Evolutionary conservation across 2,113 vertebrate species (phyloP).

Genomic region (Poeciliopsis retropinna): DNA sequence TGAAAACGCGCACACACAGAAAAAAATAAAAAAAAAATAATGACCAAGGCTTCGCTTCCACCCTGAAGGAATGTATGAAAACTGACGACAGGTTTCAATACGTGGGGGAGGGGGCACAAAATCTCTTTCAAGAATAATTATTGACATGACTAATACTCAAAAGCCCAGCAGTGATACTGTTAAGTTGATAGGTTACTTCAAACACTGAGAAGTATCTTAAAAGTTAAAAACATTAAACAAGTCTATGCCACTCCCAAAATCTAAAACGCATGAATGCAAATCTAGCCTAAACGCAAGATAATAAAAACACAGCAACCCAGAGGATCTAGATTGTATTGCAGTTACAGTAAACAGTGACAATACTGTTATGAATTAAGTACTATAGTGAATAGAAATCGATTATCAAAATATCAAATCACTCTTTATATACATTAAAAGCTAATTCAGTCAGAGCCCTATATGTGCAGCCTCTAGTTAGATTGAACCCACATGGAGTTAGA

Average conservation of each 20-base stretch:
- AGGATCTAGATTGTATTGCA: slow-evolving; percentile 91
- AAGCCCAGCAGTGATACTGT: slow-evolving; percentile 85
- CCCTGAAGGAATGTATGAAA: slow-evolving; percentile 99
- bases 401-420: slow-evolving; percentile 90
- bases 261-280: slow-evolving; percentile 68
- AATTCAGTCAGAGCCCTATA: slow-evolving; percentile 85
- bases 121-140: slow-evolving; percentile 84
- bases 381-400: slow-evolving; percentile 89
- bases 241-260: slow-evolving; percentile 86
- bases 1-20: slow-evolving; percentile 62
- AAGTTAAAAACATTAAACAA: slow-evolving; percentile 80
- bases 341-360: slow-evolving; percentile 92
- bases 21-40: slow-evolving; percentile 28
- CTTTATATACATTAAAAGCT: slow-evolving; percentile 87
- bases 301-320: slow-evolving; percentile 83
- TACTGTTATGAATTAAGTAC: slow-evolving; percentile 85
- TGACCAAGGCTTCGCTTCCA: slow-evolving; percentile 82
- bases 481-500: slow-evolving; percentile 73
- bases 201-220: slow-evolving; percentile 95
- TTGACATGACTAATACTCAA: slow-evolving; percentile 90
- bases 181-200: slow-evolving; percentile 72
- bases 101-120: slow-evolving; percentile 64
- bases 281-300: slow-evolving; percentile 59
- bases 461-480: slow-evolving; percentile 82
- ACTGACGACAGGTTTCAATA: slow-evolving; percentile 86